phyloP scores from a whole-genome alignment of 2,888 invertebrate genomes.

The Caenorhabditis uteleia region DNA sequence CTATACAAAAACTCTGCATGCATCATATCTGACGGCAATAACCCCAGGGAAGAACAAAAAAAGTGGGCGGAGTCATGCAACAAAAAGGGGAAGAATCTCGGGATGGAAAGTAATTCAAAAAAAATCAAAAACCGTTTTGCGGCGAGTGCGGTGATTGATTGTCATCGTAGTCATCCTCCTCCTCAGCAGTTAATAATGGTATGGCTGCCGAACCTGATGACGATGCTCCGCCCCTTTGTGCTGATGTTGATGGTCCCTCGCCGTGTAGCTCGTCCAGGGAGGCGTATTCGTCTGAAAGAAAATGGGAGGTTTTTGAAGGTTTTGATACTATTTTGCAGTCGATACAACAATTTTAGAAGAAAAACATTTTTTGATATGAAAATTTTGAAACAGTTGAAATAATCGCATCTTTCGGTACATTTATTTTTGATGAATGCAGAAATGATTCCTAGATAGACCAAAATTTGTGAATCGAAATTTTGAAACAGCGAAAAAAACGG shows the following conservation, averaged over 20 bases:
- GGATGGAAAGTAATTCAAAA: background rate
- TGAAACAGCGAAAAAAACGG: too few relatives aligned
- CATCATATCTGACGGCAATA: background rate
- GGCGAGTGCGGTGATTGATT: background rate
- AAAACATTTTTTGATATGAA: too few relatives aligned
- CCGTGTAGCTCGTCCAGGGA: conserved; percentile 39
- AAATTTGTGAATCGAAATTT: too few relatives aligned
- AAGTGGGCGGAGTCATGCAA: background rate
- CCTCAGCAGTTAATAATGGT: conserved; percentile 4
- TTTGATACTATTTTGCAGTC: too few relatives aligned
- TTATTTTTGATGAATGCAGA: too few relatives aligned
- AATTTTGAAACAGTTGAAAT: too few relatives aligned
- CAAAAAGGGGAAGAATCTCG: background rate
- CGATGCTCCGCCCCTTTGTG: conserved; percentile 5
- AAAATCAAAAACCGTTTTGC: background rate
- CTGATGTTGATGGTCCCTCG: conserved; percentile 14
- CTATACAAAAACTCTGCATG: background rate
- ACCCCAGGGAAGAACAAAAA: background rate
- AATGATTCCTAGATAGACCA: too few relatives aligned
- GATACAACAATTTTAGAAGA: too few relatives aligned
- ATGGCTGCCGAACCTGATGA: conserved; percentile 2
- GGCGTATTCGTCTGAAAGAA: conserved; percentile 54
- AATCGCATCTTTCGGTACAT: too few relatives aligned
- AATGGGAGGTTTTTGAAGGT: too few relatives aligned
- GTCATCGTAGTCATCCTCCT: background rate